Conservation (phyloP, 2,888 invertebrate genomes). For the Stegana nigrithorax region DNA sequence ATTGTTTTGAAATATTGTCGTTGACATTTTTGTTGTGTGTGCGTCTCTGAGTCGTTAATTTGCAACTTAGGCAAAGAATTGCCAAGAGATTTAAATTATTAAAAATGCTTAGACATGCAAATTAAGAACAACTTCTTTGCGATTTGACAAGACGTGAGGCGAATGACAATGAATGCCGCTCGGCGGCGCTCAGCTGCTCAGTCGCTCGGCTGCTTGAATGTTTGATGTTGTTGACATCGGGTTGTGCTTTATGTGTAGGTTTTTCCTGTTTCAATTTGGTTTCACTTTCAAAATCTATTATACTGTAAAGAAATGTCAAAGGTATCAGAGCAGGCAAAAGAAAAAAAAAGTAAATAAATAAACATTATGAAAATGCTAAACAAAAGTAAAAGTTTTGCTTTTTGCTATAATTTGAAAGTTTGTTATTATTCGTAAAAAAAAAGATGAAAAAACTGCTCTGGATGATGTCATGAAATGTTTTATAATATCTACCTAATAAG, state of each 20-base stretch:
- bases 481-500: no score
- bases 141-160: conserved; percentile 34
- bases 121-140: not conserved
- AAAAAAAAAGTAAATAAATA: no score
- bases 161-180: no score
- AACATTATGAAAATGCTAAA: no score
- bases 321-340: no score
- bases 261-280: not conserved
- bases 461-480: conserved; percentile 38
- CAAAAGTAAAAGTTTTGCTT: conserved; percentile 48
- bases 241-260: not conserved
- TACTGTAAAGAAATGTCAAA: no score
- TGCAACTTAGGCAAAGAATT: not conserved
- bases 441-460: not conserved
- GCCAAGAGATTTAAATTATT: not conserved
- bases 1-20: not conserved
- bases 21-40: not conserved
- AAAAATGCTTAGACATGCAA: not conserved
- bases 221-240: not conserved
- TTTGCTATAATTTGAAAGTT: not conserved
- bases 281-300: not conserved
- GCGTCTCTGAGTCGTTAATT: no score
- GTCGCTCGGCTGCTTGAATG: not conserved
- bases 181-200: not conserved
- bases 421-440: not conserved